Evolutionary conservation across 1,140 invertebrate species (phyloP).

Genomic region (Piezodorus guildinii): DNA sequence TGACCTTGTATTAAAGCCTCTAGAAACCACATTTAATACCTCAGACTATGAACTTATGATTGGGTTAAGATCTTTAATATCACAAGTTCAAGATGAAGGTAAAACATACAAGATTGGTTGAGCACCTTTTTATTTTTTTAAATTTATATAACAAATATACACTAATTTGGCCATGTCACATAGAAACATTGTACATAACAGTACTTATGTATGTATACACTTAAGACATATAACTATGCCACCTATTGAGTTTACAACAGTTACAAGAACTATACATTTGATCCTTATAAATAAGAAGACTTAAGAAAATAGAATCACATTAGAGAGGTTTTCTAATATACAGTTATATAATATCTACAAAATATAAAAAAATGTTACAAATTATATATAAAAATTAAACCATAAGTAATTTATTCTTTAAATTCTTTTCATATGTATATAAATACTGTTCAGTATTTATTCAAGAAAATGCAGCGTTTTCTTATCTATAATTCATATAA

Average conservation of each 20-base stretch:
- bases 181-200: too few relatives aligned
- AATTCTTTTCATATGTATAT: background rate
- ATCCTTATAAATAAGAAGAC: slow-evolving; percentile 2
- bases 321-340: background rate
- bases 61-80: too few relatives aligned
- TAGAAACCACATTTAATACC: too few relatives aligned
- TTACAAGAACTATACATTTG: background rate
- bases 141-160: slow-evolving; percentile 1
- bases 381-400: slow-evolving; percentile 9
- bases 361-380: slow-evolving; percentile 1
- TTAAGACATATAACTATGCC: too few relatives aligned
- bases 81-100: too few relatives aligned
- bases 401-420: background rate
- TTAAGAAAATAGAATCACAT: slow-evolving; percentile 6
- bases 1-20: too few relatives aligned
- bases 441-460: background rate
- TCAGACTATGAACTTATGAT: too few relatives aligned
- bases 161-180: background rate
- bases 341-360: slow-evolving; percentile 1
- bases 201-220: too few relatives aligned
- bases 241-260: too few relatives aligned
- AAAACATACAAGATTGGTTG: background rate
- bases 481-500: background rate
- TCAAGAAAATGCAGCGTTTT: slow-evolving; percentile 7
- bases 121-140: background rate